These are phyloP conservation scores for Cyprinodon diabolis DNA, from an alignment of 2,797 vertebrate species.

Conservation along the genomic window DNA sequence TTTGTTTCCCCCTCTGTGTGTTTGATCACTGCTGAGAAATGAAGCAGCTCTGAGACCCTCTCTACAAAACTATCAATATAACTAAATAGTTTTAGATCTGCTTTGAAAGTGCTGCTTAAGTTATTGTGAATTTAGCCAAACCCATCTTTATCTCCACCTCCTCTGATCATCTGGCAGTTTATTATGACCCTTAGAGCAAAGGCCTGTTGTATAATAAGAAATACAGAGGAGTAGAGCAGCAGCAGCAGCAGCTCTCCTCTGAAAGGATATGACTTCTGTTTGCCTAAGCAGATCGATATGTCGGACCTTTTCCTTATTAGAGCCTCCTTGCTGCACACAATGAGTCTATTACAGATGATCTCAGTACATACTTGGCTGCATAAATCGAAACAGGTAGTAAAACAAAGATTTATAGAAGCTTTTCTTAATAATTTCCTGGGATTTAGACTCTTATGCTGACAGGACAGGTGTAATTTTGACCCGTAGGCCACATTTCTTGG, in stretches of 20 bases:
- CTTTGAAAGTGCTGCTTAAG: conserved; percentile 20
- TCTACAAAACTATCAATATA: conserved; percentile 32
- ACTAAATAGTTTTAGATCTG: conserved; percentile 43
- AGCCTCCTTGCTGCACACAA: background rate
- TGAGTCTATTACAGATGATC: background rate
- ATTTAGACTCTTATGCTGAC: background rate
- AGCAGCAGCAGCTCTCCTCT: background rate
- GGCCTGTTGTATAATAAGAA: background rate
- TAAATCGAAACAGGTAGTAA: background rate
- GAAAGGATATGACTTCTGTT: background rate
- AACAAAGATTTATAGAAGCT: background rate
- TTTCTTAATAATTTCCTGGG: background rate
- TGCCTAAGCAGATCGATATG: background rate
- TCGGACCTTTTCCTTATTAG: background rate
- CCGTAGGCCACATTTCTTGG: background rate
- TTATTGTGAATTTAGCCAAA: conserved; percentile 27
- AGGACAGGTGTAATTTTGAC: background rate
- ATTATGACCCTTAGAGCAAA: background rate
- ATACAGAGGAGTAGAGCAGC: background rate
- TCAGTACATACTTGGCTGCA: background rate
- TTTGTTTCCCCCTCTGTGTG: conserved; percentile 22
- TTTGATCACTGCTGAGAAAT: conserved; percentile 45
- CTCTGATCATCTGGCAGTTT: background rate
- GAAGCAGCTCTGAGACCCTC: conserved; percentile 27
- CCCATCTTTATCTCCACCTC: conserved; percentile 6